These are phyloP conservation scores for Myrmecobius fasciatus DNA, from an alignment of 2,113 vertebrate genomes.

Conservation along the genomic window DNA sequence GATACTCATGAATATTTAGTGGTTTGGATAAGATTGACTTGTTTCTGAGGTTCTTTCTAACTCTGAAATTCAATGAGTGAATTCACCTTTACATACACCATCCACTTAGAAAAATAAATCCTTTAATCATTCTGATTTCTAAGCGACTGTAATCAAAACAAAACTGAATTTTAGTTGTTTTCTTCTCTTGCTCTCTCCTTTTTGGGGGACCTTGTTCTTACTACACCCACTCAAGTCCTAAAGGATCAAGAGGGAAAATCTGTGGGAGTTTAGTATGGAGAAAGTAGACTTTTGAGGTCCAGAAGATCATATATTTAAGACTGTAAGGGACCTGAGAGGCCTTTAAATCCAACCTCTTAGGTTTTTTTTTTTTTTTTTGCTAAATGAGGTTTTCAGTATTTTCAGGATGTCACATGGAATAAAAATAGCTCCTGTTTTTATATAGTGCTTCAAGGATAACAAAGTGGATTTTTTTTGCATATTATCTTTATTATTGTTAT, in stretches of 20 bases:
- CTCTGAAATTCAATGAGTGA: not conserved
- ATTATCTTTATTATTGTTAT: not conserved
- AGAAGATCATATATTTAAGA: not conserved
- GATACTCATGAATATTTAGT: not conserved
- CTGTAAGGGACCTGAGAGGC: not conserved
- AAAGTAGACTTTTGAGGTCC: not conserved
- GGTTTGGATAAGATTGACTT: not conserved
- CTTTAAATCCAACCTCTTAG: not conserved
- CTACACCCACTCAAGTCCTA: not conserved
- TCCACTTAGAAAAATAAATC: not conserved
- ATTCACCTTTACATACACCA: not conserved
- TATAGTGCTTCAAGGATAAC: not conserved
- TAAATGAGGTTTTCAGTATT: not conserved
- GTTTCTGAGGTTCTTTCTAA: not conserved
- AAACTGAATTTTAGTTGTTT: not conserved
- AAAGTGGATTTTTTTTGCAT: not conserved
- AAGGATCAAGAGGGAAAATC: not conserved
- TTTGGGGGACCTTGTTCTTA: not conserved
- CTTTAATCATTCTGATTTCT: not conserved
- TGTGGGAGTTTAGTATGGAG: not conserved
- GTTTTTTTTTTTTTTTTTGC: not conserved
- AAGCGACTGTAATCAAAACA: not conserved
- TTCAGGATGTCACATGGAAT: not conserved
- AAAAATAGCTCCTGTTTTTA: not conserved
- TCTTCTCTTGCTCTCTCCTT: not conserved